Conservation (phyloP, 2,888 invertebrate genomes). For the Gymnoscelis rufifasciata region DNA sequence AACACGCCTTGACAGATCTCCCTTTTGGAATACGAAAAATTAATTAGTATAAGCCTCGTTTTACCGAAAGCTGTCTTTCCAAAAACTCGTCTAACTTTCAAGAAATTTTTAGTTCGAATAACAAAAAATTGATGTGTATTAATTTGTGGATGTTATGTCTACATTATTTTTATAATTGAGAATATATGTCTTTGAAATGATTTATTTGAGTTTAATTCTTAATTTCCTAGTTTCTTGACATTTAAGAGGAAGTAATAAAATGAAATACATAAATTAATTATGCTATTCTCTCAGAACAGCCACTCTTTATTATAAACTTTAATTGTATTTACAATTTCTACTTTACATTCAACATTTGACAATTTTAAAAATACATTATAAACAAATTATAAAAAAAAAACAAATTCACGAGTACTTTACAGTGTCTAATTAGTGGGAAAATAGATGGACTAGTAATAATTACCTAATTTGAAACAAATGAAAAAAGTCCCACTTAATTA, state of each 20-base stretch:
- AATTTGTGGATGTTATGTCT: constrained; percentile 49
- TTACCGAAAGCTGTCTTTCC: constrained; percentile 40
- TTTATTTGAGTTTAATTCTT: constrained; percentile 28
- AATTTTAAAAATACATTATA: constrained; percentile 78
- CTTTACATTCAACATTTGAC: constrained; percentile 76
- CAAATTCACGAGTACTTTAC: constrained; percentile 69
- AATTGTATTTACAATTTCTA: constrained; percentile 79
- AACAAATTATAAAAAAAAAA: constrained; percentile 69
- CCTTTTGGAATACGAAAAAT: constrained; percentile 55
- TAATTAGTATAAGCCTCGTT: constrained; percentile 47
- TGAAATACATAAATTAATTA: constrained; percentile 42
- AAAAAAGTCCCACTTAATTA: constrained; percentile 53
- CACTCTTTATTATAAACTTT: constrained; percentile 78
- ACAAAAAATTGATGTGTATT: constrained; percentile 55
- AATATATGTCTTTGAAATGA: constrained; percentile 58
- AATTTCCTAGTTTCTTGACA: background rate
- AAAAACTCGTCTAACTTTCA: constrained; percentile 58
- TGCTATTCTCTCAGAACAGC: constrained; percentile 68
- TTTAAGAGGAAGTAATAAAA: background rate
- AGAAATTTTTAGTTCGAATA: constrained; percentile 49
- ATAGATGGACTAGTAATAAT: constrained; percentile 70
- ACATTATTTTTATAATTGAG: constrained; percentile 47
- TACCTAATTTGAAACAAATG: constrained; percentile 63
- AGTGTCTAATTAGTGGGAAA: constrained; percentile 63
- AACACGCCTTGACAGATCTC: constrained; percentile 68